Evolutionary conservation across 1,140 invertebrate species (phyloP).

Genomic region (Lycorma delicatula): DNA sequence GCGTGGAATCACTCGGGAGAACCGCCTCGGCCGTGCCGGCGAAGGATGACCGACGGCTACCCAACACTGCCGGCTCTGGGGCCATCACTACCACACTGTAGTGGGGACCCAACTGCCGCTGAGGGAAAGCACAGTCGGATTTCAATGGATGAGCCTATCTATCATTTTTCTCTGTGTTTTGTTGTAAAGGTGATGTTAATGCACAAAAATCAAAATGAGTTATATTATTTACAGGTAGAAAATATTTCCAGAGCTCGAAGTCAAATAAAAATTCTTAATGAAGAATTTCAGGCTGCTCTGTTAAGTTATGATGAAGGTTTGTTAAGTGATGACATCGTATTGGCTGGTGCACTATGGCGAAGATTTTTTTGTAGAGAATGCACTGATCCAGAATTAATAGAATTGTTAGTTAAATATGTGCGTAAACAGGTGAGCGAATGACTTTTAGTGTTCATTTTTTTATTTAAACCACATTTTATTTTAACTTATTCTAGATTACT

Average conservation of each 20-base stretch:
- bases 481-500: no score
- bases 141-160: no score
- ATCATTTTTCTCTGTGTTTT: neutral
- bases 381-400: slow-evolving; percentile 51
- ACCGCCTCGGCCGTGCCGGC: no score
- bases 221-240: slow-evolving; percentile 39
- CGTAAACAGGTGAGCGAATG: slow-evolving; percentile 59
- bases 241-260: slow-evolving; percentile 44
- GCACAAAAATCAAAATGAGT: slow-evolving; percentile 22
- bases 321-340: slow-evolving; percentile 54
- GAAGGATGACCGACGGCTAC: no score
- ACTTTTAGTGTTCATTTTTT: no score
- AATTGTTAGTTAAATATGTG: slow-evolving; percentile 58
- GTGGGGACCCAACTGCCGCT: no score
- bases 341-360: slow-evolving; percentile 78
- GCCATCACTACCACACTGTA: no score
- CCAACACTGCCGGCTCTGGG: no score
- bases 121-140: no score
- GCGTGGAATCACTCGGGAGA: no score
- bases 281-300: slow-evolving; percentile 75
- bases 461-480: no score
- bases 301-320: slow-evolving; percentile 82
- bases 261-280: slow-evolving; percentile 42
- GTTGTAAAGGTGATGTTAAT: slow-evolving; percentile 5
- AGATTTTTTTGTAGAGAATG: slow-evolving; percentile 57